Conservation (phyloP, 1,140 invertebrate genomes). For the Pseudomyrmex cubaensis region DNA sequence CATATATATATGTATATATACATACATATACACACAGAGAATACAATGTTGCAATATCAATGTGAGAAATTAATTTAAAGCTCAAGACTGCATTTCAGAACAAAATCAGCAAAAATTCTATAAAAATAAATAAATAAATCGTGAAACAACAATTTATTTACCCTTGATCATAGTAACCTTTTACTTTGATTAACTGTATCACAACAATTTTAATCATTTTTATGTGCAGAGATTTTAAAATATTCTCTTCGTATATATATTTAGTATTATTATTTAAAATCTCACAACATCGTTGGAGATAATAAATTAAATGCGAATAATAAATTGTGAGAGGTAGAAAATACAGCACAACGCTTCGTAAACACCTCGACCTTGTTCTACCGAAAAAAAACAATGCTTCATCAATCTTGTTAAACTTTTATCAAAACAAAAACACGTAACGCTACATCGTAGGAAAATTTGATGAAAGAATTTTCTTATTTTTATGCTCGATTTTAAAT, state of each 20-base stretch:
- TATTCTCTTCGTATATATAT: not conserved
- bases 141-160: not conserved
- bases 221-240: not conserved
- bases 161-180: not conserved
- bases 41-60: constrained; percentile 29
- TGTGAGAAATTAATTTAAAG: constrained; percentile 26
- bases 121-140: not conserved
- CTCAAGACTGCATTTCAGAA: constrained; percentile 54
- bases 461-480: not conserved
- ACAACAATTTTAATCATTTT: not conserved
- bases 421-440: not conserved
- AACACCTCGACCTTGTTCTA: too few species aligned
- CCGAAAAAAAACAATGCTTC: not conserved
- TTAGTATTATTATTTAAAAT: constrained; percentile 8
- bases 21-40: not conserved
- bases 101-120: constrained; percentile 50
- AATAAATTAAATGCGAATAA: constrained; percentile 3
- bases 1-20: not conserved
- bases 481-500: not conserved
- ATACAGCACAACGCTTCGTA: too few species aligned
- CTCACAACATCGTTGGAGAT: not conserved
- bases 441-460: too few species aligned
- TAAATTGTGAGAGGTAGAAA: too few species aligned
- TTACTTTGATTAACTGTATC: not conserved
- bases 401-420: not conserved